Evolutionary conservation across 2,797 vertebrate genomes (phyloP).

Genomic region (Rousettus madagascariensis): DNA sequence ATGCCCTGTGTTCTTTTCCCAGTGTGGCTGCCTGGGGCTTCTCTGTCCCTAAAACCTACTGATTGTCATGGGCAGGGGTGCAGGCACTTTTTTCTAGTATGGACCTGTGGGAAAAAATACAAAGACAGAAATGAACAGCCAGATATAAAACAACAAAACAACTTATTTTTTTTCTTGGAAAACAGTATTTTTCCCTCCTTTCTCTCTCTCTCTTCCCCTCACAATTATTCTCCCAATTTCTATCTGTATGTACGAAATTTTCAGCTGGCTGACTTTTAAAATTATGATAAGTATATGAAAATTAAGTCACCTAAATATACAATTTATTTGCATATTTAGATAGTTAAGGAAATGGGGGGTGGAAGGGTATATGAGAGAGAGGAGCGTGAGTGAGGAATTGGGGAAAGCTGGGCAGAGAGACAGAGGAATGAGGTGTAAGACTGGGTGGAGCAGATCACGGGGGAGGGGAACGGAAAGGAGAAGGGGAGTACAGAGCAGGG

Average conservation of each 20-base stretch:
- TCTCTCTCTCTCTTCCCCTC: background rate
- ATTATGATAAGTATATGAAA: background rate
- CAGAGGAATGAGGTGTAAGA: too few species aligned
- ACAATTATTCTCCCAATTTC: background rate
- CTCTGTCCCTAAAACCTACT: background rate
- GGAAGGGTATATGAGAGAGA: background rate
- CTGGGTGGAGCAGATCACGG: too few species aligned
- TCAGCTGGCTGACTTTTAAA: slow-evolving; percentile 13
- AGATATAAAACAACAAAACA: background rate
- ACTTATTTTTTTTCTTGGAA: background rate
- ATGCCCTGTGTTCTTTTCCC: background rate
- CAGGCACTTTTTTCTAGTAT: background rate
- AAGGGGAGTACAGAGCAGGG: background rate
- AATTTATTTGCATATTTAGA: background rate
- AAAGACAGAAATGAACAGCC: background rate
- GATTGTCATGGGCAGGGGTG: background rate
- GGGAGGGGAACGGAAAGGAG: background rate
- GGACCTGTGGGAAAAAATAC: background rate
- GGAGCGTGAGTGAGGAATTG: background rate
- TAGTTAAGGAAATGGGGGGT: background rate
- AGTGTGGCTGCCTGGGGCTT: background rate
- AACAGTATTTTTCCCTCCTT: background rate
- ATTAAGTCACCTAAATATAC: background rate
- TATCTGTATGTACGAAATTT: background rate
- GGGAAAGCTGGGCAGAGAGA: background rate